Base-by-base conservation (phyloP, 2,797 vertebrate species). In the Salarias fasciatus region DNA sequence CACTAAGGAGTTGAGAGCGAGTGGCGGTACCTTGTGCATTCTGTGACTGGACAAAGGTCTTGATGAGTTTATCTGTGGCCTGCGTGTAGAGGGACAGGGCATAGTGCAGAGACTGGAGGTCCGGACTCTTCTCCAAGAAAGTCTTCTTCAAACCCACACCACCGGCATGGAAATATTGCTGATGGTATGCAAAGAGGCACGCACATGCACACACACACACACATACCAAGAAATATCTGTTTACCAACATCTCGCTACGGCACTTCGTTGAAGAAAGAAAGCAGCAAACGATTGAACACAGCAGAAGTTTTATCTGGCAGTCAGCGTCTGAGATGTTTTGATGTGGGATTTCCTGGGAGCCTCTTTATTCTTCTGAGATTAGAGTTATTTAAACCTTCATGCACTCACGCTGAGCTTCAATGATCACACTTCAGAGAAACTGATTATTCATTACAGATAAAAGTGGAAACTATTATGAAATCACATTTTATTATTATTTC, bases 91-190 rank as follows among this genome's bases (percentile, higher is more conserved):
- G 96, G 15, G 97, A 99, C 73, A 99, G 89, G 53, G 98, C 97
- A 0, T 99, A 99, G 82, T 97, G 97, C 52, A 99, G 92, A 0
- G 97, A 99, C 86, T 89, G 95, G 41, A 99, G 92, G 80, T 99
- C 97, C 0, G 97, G 96, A 76, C 97, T 99, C 87, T 99, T 99
- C 90, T 99, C 98, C 88, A 99, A 86, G 87, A 99, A 99, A 0
- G 97, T 98, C 79, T 99, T 99, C 89, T 99, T 99, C 67, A 99
- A 94, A 50, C 98, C 98, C 56, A 98, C 96, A 0, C 97, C 98
- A 0, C 97, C 98, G 0, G 97, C 97, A 2, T 99, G 97, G 91
- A 99, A 99, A 75, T 99, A 99, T 99, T 98, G 97, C 98, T 99
- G 33, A 35, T 6, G 9, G 6, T 35, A 9, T 9, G 9, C 1